Evolutionary conservation across 2,888 invertebrate species (phyloP).

Genomic region (Ophion obscuratus): DNA sequence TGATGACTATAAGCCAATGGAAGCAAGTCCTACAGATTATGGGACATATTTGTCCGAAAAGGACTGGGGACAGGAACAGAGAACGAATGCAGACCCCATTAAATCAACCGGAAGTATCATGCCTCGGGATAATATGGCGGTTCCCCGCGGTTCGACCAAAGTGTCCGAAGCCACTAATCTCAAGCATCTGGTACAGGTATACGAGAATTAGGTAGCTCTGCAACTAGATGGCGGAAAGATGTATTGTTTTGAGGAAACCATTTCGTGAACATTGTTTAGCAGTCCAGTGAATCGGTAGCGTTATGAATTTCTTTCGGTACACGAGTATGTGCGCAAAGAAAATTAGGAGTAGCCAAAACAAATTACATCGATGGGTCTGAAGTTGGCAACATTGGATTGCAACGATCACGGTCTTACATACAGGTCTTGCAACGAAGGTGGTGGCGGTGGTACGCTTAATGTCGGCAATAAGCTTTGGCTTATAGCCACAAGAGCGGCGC

Average conservation of each 20-base stretch:
- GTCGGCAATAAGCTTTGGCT: too few relatives aligned
- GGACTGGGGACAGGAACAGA: background rate
- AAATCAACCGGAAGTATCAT: constrained; percentile 27
- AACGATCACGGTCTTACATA: too few relatives aligned
- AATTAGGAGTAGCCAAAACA: too few relatives aligned
- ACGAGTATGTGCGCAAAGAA: background rate
- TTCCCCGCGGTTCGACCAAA: background rate
- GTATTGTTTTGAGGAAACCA: background rate
- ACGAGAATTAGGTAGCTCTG: background rate
- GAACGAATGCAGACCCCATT: background rate
- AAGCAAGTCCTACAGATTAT: background rate
- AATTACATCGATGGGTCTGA: too few relatives aligned
- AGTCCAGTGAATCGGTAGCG: background rate
- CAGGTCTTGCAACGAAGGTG: too few relatives aligned
- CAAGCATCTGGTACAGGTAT: constrained; percentile 46
- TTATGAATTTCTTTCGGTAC: background rate
- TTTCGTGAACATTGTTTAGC: background rate
- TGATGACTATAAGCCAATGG: background rate
- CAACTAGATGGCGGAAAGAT: background rate
- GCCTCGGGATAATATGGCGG: background rate
- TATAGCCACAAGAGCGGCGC: too few relatives aligned
- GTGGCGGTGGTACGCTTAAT: too few relatives aligned
- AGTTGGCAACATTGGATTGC: too few relatives aligned
- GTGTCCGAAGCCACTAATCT: constrained; percentile 21
- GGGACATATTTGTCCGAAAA: constrained; percentile 6